A percentile compares a stretch with the other conserved stretches of the same genome.
phyloP scores from a whole-genome alignment of 2,113 vertebrate species.

The Heliornis fulica region DNA sequence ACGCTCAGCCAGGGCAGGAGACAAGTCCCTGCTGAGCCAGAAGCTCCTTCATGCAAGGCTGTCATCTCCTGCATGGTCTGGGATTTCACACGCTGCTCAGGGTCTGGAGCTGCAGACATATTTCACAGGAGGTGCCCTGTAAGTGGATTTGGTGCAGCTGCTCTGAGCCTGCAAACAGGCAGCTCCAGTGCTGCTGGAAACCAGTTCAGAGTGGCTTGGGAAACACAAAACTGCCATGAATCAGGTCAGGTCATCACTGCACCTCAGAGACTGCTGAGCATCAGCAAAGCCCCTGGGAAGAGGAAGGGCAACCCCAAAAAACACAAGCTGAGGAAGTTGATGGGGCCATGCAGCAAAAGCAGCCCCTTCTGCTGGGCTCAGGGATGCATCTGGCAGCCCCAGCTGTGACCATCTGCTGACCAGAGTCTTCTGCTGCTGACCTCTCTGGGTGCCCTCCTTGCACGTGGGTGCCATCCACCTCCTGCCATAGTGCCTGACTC shows the following conservation, averaged over 20 bases:
- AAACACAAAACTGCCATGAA: neutral
- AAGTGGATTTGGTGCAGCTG: neutral
- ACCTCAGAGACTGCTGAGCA: neutral
- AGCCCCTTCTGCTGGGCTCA: neutral
- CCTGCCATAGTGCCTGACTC: neutral
- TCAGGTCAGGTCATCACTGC: neutral
- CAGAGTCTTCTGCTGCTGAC: neutral
- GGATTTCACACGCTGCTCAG: accelerated
- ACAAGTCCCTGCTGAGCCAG: neutral
- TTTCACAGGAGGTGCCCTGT: neutral
- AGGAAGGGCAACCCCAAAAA: neutral
- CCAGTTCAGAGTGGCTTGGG: neutral
- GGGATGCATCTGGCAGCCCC: neutral
- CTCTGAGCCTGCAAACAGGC: neutral
- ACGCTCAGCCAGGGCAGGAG: neutral
- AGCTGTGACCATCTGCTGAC: neutral
- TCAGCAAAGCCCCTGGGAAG: neutral
- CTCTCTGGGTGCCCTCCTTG: neutral
- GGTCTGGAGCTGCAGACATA: neutral
- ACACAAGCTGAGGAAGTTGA: neutral
- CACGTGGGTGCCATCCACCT: accelerated
- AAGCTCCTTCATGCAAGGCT: neutral
- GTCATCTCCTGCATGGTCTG: neutral
- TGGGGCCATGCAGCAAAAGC: neutral
- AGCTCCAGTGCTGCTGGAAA: neutral